Conservation (phyloP, 64 coral and sea anemone species). For the Montipora efflorescens region DNA sequence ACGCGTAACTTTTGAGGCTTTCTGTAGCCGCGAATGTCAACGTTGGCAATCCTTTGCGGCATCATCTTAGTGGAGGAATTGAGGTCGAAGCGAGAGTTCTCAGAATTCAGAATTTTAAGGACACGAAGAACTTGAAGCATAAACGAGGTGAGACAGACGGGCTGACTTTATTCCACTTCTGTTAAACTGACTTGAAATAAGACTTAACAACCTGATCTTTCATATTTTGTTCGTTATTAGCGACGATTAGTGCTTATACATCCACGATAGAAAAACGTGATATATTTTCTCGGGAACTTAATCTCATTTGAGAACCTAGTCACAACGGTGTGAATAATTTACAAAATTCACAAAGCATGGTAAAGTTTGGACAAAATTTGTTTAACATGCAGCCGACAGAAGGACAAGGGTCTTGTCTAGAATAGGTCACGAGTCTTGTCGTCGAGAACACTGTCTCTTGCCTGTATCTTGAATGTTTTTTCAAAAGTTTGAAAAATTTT, state of each 20-base stretch:
- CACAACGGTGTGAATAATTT: constrained; percentile 37
- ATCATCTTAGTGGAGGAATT: neutral
- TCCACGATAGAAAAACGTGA: neutral
- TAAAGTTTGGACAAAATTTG: constrained; percentile 12
- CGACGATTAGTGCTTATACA: neutral
- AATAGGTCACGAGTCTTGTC: too few species aligned
- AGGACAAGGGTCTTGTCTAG: too few species aligned
- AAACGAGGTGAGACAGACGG: neutral
- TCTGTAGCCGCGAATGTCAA: neutral
- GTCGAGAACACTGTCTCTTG: too few species aligned
- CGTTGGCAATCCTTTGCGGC: neutral
- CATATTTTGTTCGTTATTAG: neutral
- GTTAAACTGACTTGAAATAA: neutral
- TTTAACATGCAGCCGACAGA: neutral
- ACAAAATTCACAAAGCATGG: neutral
- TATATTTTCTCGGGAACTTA: neutral
- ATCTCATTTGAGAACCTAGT: neutral
- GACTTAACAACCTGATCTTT: neutral
- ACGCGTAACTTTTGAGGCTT: neutral
- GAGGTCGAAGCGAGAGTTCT: neutral
- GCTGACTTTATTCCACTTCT: neutral
- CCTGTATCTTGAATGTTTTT: too few species aligned
- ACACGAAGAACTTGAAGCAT: neutral
- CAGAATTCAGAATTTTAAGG: neutral
- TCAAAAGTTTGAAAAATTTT: neutral